phyloP scores from a whole-genome alignment of 2,113 vertebrate species.

The Taxidea taxus region DNA sequence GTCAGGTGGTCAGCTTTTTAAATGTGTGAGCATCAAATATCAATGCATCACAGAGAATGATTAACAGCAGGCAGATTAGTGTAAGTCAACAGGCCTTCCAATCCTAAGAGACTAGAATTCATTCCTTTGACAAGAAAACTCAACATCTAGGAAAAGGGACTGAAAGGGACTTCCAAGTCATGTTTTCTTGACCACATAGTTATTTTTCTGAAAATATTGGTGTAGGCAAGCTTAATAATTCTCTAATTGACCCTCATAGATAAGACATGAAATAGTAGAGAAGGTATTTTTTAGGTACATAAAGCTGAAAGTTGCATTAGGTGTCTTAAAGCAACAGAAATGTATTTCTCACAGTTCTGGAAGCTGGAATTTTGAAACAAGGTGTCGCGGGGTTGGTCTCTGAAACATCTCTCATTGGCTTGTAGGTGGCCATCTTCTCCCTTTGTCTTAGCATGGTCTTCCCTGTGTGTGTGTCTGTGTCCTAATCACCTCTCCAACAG shows the following conservation, averaged over 20 bases:
- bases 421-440: fast-evolving
- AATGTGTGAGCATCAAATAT: neutral
- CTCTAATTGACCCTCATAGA: neutral
- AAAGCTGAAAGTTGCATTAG: neutral
- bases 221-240: neutral
- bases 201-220: conserved; percentile 1
- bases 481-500: neutral
- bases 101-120: neutral
- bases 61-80: neutral
- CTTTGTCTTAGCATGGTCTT: neutral
- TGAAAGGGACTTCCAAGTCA: neutral
- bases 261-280: neutral
- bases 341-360: neutral
- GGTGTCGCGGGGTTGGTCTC: neutral
- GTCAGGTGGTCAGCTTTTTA: neutral
- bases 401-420: neutral
- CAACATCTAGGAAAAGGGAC: neutral
- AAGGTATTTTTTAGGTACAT: neutral
- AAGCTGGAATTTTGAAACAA: neutral
- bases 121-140: neutral
- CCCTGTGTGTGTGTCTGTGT: neutral
- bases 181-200: neutral
- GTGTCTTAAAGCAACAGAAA: neutral
- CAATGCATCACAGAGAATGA: neutral
- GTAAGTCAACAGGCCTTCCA: conserved; percentile 42